Evolutionary conservation across 2,113 vertebrate genomes (phyloP), one percentile per base, ranked within the genome.

Genomic region (Dolichallabes microphthalmus): DNA sequence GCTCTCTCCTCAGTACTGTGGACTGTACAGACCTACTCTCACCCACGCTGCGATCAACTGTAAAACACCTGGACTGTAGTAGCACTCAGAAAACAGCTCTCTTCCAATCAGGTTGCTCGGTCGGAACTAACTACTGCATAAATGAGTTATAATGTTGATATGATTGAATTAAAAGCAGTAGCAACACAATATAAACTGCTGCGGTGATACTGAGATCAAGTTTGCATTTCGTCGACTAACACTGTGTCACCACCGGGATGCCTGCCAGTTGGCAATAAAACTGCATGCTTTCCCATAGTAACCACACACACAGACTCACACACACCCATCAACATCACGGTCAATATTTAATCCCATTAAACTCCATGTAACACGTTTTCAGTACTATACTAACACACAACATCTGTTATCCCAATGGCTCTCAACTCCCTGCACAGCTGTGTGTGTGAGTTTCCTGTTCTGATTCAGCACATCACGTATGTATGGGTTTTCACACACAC

Each of bases 401-500:
- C 71, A 74, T 74, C 73, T 75, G 73, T 53, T 53, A 53, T 75
- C 20, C 39, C 69, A 73, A 39, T 7, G 22, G 10, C 69, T 73
- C 39, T 20, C 7, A 71, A 71, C 68, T 39, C 32, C 39, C 39
- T 74, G 22, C 22, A 74, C 39, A 74, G 71, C 71, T 74, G 71
- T 25, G 12, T 53, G 73, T 50, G 71, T 74, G 61, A 13, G 25
- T 53, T 76, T 76, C 50, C n/a, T 55, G 50, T 53, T 57, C 45
- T 15, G 45, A 75, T 75, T 25, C 7, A 35, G 35, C 12, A 30
- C 15, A 63, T 63, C 60, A 69, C 32, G 20, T 35, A 22, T 5
- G 10, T 75, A 77, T 77, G n/a, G 55, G 74, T 77, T 55, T 75
- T 13, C 32, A 39, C 68, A 71, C 68, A 71, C 68, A 71, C 68